A percentile compares a stretch with the other conserved stretches of the same genome.
Evolutionary conservation across 2,113 vertebrate genomes (phyloP).

Genomic region (Talpa occidentalis): DNA sequence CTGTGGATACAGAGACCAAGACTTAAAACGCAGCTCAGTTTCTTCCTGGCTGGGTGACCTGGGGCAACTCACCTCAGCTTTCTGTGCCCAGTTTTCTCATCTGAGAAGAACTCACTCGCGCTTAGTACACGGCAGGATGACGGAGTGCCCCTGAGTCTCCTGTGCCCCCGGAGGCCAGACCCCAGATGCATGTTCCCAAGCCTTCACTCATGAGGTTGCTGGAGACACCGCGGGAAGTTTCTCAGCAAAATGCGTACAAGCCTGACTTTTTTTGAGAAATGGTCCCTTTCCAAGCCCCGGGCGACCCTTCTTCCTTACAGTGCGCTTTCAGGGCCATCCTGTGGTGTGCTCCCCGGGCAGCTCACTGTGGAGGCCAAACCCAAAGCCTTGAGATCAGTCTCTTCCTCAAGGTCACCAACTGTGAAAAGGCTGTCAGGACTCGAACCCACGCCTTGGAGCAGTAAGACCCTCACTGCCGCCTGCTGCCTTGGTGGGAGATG

Average conservation of each 20-base stretch:
- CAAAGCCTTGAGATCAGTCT: not conserved
- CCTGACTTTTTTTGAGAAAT: not conserved
- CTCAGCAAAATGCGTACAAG: not conserved
- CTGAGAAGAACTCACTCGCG: not conserved
- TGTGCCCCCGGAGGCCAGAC: not conserved
- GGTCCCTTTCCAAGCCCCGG: not conserved
- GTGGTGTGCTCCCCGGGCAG: not conserved
- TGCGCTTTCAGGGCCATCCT: not conserved
- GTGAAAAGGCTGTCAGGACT: not conserved
- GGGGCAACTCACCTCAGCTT: not conserved
- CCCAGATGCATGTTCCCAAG: not conserved
- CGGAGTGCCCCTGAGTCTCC: not conserved
- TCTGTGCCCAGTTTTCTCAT: not conserved
- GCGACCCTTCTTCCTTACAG: not conserved
- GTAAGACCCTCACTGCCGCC: not conserved
- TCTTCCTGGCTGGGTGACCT: constrained; percentile 35
- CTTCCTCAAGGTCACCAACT: constrained; percentile 1
- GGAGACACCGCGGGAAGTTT: not conserved
- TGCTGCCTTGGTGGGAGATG: not conserved
- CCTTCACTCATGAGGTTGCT: not conserved
- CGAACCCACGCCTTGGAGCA: not conserved
- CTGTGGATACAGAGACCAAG: not conserved
- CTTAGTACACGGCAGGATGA: not conserved
- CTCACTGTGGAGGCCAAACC: not conserved
- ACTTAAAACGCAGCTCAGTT: not conserved